Base-by-base conservation (phyloP, 2,113 vertebrate genomes). In the Tretioscincus oriximinensis region DNA sequence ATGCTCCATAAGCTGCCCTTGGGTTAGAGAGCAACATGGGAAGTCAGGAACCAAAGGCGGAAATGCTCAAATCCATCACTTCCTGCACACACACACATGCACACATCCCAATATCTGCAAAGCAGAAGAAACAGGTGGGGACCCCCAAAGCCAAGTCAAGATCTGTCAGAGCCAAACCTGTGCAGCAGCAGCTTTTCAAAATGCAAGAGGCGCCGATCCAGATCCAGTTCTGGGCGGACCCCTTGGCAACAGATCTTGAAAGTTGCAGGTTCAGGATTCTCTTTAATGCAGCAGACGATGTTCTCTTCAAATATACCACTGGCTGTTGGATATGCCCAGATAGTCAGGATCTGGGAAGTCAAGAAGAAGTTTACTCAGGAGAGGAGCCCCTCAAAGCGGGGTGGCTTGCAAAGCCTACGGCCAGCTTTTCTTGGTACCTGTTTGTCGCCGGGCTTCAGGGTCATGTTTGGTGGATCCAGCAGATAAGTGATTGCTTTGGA, bases 271-370 rank as follows among this genome's bases (percentile, higher is more conserved):
- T 98, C 93, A 0, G 97, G 97, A 88, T 98, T 99, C 9, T 96
- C 95, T 67, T 89, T 96, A 75, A 99, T 89, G 26, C 90, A 92
- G 84, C 97, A 98, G 71, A 99, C 61, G 0, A 99, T 77, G n/a
- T 66, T 95, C 92, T 99, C 98, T 73, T 97, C 96, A 31, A 97
- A 78, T 22, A 95, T 72, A 1, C 96, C 97, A 2, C 90, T 31
- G 4, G 92, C 93, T 7, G 96, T 98, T 14, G 98, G 98, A 80
- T 96, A 99, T 0, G 98, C 98, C 96, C 97, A 98, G 24, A 99
- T 16, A 0, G 64, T 94, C 91, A 99, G 90, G 35, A 90, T 84
- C 98, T 99, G 76, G 31, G 83, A 82, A 68, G 45, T 7, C 1
- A 49, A 1, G 67, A 47, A 1, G 72, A 6, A 63, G 6, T 14